Evolutionary conservation across 2,888 invertebrate species (phyloP).

Genomic region (Autographa pulchrina): DNA sequence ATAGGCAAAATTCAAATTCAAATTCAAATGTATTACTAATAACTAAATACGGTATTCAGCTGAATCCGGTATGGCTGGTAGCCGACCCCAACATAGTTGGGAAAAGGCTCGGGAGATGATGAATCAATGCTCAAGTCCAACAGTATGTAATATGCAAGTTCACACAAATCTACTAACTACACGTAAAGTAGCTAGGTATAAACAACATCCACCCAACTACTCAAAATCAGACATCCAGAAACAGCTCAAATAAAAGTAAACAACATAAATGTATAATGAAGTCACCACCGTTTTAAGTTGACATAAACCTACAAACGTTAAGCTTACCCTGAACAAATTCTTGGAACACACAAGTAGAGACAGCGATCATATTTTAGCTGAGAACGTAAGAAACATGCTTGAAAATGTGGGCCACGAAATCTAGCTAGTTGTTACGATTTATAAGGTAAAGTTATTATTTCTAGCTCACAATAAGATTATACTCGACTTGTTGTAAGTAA

Average conservation of each 20-base stretch:
- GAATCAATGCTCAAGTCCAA: too few relatives aligned
- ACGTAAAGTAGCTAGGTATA: neutral
- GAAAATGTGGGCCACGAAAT: slow-evolving; percentile 27
- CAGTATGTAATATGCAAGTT: too few relatives aligned
- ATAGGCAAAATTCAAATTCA: too few relatives aligned
- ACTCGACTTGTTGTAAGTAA: too few relatives aligned
- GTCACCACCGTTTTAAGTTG: slow-evolving; percentile 39
- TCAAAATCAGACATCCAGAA: neutral
- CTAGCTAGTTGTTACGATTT: neutral
- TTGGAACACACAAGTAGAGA: slow-evolving; percentile 50
- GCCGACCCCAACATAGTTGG: too few relatives aligned
- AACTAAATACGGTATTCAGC: too few relatives aligned
- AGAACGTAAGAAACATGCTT: slow-evolving; percentile 55
- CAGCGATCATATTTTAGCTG: slow-evolving; percentile 63
- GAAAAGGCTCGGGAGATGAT: too few relatives aligned
- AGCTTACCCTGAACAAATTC: slow-evolving; percentile 59
- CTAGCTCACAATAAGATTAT: neutral
- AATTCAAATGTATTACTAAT: too few relatives aligned
- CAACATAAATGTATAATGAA: slow-evolving; percentile 25
- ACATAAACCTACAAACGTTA: slow-evolving; percentile 46
- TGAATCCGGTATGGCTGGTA: too few relatives aligned
- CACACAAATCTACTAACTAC: too few relatives aligned
- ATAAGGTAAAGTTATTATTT: neutral
- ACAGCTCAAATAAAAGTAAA: slow-evolving; percentile 5
- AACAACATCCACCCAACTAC: neutral